phyloP scores from a whole-genome alignment of 2,888 invertebrate species.

The Actias luna region DNA sequence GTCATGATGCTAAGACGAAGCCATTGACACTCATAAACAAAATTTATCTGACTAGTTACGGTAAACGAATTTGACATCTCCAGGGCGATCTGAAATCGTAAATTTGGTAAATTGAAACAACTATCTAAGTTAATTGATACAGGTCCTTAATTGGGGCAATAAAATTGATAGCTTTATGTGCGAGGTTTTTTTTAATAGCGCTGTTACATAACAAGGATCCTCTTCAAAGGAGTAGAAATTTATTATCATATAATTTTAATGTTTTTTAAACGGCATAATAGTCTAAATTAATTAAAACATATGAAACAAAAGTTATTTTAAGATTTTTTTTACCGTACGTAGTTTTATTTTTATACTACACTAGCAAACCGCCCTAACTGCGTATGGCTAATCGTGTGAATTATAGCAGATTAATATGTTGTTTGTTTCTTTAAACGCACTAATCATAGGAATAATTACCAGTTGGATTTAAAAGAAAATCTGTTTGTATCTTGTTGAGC shows the following conservation, averaged over 20 bases:
- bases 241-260: constrained; percentile 9
- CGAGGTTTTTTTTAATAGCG: constrained; percentile 10
- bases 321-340: background rate
- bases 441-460: too few relatives aligned
- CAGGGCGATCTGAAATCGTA: constrained; percentile 53
- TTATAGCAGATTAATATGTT: too few relatives aligned
- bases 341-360: too few relatives aligned
- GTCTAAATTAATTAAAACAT: background rate
- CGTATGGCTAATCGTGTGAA: too few relatives aligned
- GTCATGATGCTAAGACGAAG: constrained; percentile 56
- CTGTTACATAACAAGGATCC: background rate
- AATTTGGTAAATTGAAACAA: constrained; percentile 38
- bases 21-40: constrained; percentile 67
- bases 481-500: too few relatives aligned
- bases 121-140: constrained; percentile 37
- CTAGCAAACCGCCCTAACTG: too few relatives aligned
- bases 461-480: too few relatives aligned
- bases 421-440: too few relatives aligned
- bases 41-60: constrained; percentile 60
- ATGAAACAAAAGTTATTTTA: background rate
- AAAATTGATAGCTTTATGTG: constrained; percentile 24
- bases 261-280: background rate
- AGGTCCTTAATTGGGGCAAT: constrained; percentile 38
- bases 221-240: constrained; percentile 10
- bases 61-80: constrained; percentile 59